phyloP scores from a whole-genome alignment of 2,888 invertebrate species.

The Zygothrica quintamaculata region DNA sequence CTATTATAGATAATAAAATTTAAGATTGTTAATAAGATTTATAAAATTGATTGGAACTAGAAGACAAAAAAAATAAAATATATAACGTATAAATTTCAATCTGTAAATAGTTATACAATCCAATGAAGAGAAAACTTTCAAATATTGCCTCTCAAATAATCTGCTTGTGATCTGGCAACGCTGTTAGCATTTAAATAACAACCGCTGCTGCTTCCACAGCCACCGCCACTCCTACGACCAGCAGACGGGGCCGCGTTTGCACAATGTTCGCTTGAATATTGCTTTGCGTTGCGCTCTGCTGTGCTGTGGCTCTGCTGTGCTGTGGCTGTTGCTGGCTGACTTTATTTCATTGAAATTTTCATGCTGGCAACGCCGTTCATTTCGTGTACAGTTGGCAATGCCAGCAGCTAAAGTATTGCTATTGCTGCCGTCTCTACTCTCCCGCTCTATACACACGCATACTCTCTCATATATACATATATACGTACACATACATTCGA shows the following conservation, averaged over 20 bases:
- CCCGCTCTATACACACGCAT: constrained; percentile 1
- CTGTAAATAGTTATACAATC: constrained; percentile 37
- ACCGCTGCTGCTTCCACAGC: constrained; percentile 49
- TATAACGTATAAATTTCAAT: constrained; percentile 23
- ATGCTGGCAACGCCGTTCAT: constrained; percentile 62
- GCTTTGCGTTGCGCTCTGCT: constrained; percentile 45
- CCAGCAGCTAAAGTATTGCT: constrained; percentile 43
- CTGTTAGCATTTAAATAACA: constrained; percentile 61
- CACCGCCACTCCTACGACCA: constrained; percentile 62
- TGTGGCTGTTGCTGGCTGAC: constrained; percentile 43
- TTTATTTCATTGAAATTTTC: constrained; percentile 52
- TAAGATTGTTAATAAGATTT: no score
- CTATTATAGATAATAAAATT: no score
- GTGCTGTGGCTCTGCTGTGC: constrained; percentile 42
- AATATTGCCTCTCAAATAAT: constrained; percentile 31
- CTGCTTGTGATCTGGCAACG: constrained; percentile 52
- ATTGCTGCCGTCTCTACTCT: constrained; percentile 23
- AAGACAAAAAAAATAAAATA: neutral
- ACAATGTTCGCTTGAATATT: constrained; percentile 66
- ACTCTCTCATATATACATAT: no score
- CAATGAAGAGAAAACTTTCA: constrained; percentile 43
- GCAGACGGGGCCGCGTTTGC: constrained; percentile 62
- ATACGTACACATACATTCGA: constrained; percentile 21
- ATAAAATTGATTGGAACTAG: no score
- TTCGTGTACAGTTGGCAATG: constrained; percentile 56